Percentiles rank a stretch among this genome's conserved stretches.
phyloP scores from a whole-genome alignment of 2,888 invertebrate genomes.

The Silvanus unidentatus region DNA sequence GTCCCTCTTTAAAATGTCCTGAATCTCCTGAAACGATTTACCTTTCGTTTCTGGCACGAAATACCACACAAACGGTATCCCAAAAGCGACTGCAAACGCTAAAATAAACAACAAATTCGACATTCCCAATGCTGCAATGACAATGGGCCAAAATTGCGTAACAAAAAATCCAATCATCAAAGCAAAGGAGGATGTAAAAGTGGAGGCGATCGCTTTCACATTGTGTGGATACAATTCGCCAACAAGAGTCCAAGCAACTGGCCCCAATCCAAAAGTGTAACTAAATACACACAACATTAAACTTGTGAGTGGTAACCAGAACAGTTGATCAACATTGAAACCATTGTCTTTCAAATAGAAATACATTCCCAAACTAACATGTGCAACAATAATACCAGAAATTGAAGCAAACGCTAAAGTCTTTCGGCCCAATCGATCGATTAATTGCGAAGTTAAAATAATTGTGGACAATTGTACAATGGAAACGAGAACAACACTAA shows the following conservation, averaged over 20 bases:
- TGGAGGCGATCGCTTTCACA: slow-evolving; percentile 62
- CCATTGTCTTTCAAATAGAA: slow-evolving; percentile 20
- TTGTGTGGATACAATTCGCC: slow-evolving; percentile 75
- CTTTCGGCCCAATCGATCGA: slow-evolving; percentile 70
- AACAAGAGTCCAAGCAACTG: slow-evolving; percentile 74
- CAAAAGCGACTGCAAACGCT: slow-evolving; percentile 4
- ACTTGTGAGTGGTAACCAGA: slow-evolving; percentile 66
- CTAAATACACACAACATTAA: slow-evolving; percentile 65
- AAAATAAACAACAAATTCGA: slow-evolving; percentile 15
- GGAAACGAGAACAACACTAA: slow-evolving; percentile 71
- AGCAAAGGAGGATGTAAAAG: slow-evolving; percentile 16
- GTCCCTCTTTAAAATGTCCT: not conserved
- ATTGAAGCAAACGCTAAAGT: slow-evolving; percentile 65
- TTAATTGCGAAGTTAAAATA: slow-evolving; percentile 61
- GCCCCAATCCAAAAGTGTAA: slow-evolving; percentile 66
- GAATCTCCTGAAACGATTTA: slow-evolving; percentile 16
- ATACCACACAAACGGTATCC: slow-evolving; percentile 10
- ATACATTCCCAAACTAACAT: slow-evolving; percentile 22
- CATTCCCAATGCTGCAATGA: slow-evolving; percentile 6
- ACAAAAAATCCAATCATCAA: slow-evolving; percentile 18
- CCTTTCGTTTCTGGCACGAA: slow-evolving; percentile 22
- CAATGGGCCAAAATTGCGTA: slow-evolving; percentile 6
- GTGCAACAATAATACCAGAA: slow-evolving; percentile 56
- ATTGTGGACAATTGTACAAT: slow-evolving; percentile 68
- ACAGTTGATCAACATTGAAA: slow-evolving; percentile 37